Percentiles rank a stretch among this genome's conserved stretches.
These are phyloP conservation scores for Procapra przewalskii DNA, from an alignment of 2,113 vertebrate species.

Conservation along the genomic window DNA sequence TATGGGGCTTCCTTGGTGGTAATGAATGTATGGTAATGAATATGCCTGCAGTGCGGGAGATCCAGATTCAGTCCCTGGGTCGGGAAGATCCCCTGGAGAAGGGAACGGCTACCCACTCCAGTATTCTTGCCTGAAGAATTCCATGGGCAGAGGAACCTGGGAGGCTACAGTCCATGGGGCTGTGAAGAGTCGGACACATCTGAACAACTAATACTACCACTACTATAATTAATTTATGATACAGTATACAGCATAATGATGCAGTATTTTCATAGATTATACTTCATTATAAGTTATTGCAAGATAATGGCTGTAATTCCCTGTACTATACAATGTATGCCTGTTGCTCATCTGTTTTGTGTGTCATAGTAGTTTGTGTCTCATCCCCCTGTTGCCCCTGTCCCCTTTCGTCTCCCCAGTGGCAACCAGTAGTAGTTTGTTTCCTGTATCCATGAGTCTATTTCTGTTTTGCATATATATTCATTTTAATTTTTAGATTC, in stretches of 20 bases:
- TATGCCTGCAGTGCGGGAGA: not conserved
- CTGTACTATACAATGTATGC: not conserved
- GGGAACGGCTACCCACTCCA: not conserved
- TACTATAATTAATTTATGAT: not conserved
- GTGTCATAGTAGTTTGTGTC: not conserved
- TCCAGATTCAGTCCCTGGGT: not conserved
- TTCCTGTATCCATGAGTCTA: not conserved
- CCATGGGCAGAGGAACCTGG: not conserved
- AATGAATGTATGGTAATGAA: not conserved
- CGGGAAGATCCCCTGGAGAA: not conserved
- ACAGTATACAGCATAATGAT: not conserved
- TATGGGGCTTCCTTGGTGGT: not conserved
- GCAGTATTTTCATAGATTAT: not conserved
- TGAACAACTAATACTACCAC: not conserved
- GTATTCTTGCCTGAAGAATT: not conserved
- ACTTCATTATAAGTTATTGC: not conserved
- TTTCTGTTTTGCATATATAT: not conserved
- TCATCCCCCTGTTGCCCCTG: not conserved
- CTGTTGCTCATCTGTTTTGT: not conserved
- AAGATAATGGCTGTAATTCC: not conserved
- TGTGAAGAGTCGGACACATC: not conserved
- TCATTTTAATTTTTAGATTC: not conserved
- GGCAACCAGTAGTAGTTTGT: not conserved
- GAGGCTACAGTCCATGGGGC: not conserved
- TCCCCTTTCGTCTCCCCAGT: not conserved